Base-by-base conservation (phyloP, 2,113 vertebrate genomes). In the Tiliqua scincoides region DNA sequence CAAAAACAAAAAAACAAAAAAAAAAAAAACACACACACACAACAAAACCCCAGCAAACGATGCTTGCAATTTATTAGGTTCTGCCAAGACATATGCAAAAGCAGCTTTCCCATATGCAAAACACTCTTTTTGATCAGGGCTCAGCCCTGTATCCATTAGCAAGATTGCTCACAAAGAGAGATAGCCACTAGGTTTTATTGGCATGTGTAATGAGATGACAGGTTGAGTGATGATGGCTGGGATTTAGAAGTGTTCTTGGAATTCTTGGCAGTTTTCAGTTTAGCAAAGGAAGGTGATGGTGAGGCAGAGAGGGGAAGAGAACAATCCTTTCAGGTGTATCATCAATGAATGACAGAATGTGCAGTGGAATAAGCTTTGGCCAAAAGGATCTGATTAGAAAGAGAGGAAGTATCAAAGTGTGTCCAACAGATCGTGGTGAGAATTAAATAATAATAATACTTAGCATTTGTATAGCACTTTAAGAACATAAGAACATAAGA, bases 121-220 rank as follows among this genome's bases (percentile, higher is more conserved):
- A 84, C 0, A 0, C 35, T 82, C 20, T 86, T 94, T 95, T 92
- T 93, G 75, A 77, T 91, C 86, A 91, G 93, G 85, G 91, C 89
- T 93, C 89, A 93, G 89, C 72, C 74, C 85, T 90, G 37, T 78
- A 91, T 89, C 88, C 86, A 91, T 94, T 93, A 93, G 77, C 89
- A 93, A 93, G 88, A 91, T 92, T 94, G 86, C 89, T 93, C 89
- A 91, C 68, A 86, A 82, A 84, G 81, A 77, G 85, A 93, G 67
- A 54, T 77, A 80, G 68, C 70, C 62, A 27, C 76, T 0, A 0
- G 37, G 57, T 91, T 95, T 93, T 92, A 79, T 54, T 90, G 90
- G 80, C 27, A 72, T 3, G 0, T 65, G 77, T 81, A 88, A 67
- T 72, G 84, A 82, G 80, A 81, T 80, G 89, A 90, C 91, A 52